These are phyloP conservation scores for Osedax fenrisi DNA, from an alignment of 2,888 invertebrate genomes.

Conservation along the genomic window DNA sequence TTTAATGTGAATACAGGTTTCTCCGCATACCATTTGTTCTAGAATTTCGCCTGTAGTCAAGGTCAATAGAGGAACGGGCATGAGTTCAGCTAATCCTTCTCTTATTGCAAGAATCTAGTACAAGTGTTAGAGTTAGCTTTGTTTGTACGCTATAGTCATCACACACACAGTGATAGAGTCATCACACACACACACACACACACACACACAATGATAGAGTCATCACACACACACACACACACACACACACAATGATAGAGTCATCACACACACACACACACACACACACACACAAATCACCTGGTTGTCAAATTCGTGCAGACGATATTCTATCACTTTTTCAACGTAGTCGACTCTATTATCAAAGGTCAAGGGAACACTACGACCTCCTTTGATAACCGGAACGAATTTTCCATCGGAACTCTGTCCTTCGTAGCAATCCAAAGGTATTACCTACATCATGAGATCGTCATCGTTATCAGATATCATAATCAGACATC, in stretches of 20 bases:
- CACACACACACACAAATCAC: too few relatives aligned
- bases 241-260: too few relatives aligned
- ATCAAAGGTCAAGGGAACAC: slow-evolving; percentile 56
- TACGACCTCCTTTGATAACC: slow-evolving; percentile 58
- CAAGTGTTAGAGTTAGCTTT: too few relatives aligned
- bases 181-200: too few relatives aligned
- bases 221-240: too few relatives aligned
- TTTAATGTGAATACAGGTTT: slow-evolving; percentile 57
- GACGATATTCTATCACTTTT: slow-evolving; percentile 56
- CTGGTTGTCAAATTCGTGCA: slow-evolving; percentile 59
- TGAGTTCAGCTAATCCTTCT: slow-evolving; percentile 59
- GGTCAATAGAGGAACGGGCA: slow-evolving; percentile 58
- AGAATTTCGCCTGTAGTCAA: slow-evolving; percentile 57
- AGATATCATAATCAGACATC: too few relatives aligned
- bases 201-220: too few relatives aligned
- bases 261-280: too few relatives aligned
- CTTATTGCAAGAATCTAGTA: slow-evolving; percentile 52
- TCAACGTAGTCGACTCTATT: slow-evolving; percentile 58
- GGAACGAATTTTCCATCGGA: slow-evolving; percentile 56
- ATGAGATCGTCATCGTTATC: too few relatives aligned
- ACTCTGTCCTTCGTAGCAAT: slow-evolving; percentile 58
- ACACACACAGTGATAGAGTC: too few relatives aligned
- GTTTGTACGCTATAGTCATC: too few relatives aligned
- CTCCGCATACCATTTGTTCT: slow-evolving; percentile 59
- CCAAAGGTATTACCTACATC: slow-evolving; percentile 55